phyloP scores from a whole-genome alignment of 1,140 invertebrate species.

The Ganaspis sp. region DNA sequence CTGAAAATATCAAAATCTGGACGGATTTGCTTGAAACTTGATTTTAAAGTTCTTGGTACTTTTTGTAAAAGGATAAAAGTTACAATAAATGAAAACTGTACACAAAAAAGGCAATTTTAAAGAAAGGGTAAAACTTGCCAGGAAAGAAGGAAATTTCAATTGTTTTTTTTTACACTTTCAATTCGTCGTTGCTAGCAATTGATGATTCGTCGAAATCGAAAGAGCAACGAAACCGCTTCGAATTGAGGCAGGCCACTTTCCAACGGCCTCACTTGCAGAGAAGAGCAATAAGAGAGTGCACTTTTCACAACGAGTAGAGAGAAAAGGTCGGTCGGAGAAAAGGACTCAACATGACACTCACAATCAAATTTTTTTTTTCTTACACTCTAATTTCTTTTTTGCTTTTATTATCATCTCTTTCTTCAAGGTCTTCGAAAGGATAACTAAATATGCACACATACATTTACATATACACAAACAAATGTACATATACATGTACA shows the following conservation, averaged over 20 bases:
- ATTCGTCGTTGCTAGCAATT: slow-evolving; percentile 21
- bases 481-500: too few relatives aligned
- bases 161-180: slow-evolving; percentile 15
- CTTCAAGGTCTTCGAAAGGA: slow-evolving; percentile 19
- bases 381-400: not conserved
- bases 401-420: slow-evolving; percentile 2
- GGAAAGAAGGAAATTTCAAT: not conserved
- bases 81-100: not conserved
- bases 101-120: too few relatives aligned
- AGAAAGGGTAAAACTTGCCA: too few relatives aligned
- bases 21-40: too few relatives aligned
- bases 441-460: slow-evolving; percentile 23
- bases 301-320: not conserved
- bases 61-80: not conserved
- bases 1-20: too few relatives aligned
- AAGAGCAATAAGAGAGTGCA: slow-evolving; percentile 15
- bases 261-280: slow-evolving; percentile 37
- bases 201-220: slow-evolving; percentile 42
- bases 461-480: too few relatives aligned
- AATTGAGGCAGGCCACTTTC: slow-evolving; percentile 50
- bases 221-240: slow-evolving; percentile 34
- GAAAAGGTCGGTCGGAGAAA: slow-evolving; percentile 16
- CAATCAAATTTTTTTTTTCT: slow-evolving; percentile 11
- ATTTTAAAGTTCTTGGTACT: too few relatives aligned
- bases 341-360: slow-evolving; percentile 17